These are phyloP conservation scores for Ciconia maguari DNA, from an alignment of 2,113 vertebrate species.

Conservation along the genomic window DNA sequence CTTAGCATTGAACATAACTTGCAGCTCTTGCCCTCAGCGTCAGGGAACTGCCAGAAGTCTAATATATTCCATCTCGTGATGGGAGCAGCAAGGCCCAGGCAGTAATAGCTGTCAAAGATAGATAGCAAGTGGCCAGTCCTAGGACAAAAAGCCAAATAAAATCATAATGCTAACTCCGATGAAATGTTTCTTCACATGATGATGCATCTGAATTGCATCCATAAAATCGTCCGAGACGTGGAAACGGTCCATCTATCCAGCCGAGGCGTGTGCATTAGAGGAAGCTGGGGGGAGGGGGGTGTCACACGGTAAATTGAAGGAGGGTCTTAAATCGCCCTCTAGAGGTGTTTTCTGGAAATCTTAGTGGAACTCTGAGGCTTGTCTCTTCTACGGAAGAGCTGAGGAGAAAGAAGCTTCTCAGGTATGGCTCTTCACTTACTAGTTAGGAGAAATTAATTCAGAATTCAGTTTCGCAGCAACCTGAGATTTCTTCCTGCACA, in stretches of 20 bases:
- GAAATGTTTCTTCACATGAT: background rate
- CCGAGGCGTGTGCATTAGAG: accelerated
- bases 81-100: background rate
- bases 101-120: background rate
- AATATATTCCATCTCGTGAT: accelerated
- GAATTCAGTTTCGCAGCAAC: background rate
- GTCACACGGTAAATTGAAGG: background rate
- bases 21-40: accelerated
- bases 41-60: background rate
- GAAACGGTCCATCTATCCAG: accelerated
- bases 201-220: background rate
- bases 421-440: background rate
- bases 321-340: background rate
- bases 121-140: background rate
- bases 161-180: accelerated
- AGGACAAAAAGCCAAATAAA: background rate
- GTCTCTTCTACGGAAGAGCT: background rate
- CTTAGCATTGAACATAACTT: background rate
- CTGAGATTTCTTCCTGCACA: background rate
- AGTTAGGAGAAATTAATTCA: background rate
- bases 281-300: too few species aligned
- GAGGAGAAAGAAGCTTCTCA: background rate
- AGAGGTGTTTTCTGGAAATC: background rate
- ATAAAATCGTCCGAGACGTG: background rate
- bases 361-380: background rate